These are phyloP conservation scores for Pogonocherus hispidulus DNA, from an alignment of 2,888 invertebrate genomes.

Conservation along the genomic window DNA sequence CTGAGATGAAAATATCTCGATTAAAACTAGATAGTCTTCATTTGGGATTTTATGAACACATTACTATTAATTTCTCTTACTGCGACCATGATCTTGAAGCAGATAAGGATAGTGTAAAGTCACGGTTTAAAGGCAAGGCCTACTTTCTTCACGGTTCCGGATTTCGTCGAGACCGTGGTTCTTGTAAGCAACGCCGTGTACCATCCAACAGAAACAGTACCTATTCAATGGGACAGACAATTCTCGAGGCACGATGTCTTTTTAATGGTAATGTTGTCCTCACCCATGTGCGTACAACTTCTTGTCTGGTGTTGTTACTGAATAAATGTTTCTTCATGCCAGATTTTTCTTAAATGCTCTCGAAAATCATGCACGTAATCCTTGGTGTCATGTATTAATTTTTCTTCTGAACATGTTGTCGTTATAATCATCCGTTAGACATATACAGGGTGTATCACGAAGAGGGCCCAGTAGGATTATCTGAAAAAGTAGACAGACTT, in stretches of 20 bases:
- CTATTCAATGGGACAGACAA: not conserved
- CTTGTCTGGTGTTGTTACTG: not conserved
- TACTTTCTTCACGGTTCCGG: not conserved
- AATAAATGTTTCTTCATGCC: no score
- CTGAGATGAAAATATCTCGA: no score
- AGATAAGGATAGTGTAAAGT: not conserved
- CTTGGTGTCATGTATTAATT: no score
- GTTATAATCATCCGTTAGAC: no score
- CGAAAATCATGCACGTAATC: no score
- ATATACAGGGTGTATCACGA: no score
- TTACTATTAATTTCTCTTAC: not conserved
- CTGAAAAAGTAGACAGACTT: no score
- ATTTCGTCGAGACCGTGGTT: not conserved
- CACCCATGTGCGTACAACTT: not conserved
- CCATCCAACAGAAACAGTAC: not conserved
- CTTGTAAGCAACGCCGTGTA: not conserved
- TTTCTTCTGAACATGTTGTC: no score
- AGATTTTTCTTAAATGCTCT: no score
- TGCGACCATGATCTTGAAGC: not conserved
- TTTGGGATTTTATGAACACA: no score
- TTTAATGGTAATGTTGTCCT: not conserved
- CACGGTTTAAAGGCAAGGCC: not conserved
- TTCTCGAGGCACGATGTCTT: not conserved
- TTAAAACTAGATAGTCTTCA: no score
- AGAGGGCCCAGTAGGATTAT: no score